Evolutionary conservation across 2,113 vertebrate species (phyloP).

Genomic region (Neopipo cinnamomea): DNA sequence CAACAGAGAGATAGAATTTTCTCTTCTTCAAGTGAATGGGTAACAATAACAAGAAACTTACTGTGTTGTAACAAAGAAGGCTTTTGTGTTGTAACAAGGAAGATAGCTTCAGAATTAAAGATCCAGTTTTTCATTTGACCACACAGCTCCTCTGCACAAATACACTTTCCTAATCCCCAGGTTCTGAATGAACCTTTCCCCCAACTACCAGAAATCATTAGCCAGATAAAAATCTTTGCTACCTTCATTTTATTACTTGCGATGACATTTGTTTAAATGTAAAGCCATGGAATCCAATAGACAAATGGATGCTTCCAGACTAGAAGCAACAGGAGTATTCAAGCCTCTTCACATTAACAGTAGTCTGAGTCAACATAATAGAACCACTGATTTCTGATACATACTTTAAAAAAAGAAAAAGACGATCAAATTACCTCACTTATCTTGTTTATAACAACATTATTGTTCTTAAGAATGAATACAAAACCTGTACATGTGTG

Average conservation of each 20-base stretch:
- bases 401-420: not conserved
- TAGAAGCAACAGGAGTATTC: not conserved
- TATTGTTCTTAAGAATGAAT: not conserved
- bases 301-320: not conserved
- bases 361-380: not conserved
- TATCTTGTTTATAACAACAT: not conserved
- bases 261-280: not conserved
- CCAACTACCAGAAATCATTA: not conserved
- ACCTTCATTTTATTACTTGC: not conserved
- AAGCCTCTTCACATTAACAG: not conserved
- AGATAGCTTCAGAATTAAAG: conserved; percentile 7
- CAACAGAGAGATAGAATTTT: not conserved
- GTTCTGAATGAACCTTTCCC: not conserved
- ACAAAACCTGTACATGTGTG: not conserved
- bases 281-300: not conserved
- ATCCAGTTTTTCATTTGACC: not conserved
- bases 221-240: not conserved
- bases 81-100: not conserved
- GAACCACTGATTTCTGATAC: not conserved
- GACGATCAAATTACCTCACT: not conserved
- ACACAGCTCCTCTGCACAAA: not conserved
- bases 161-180: not conserved
- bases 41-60: not conserved
- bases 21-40: not conserved
- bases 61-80: not conserved